A percentile compares a stretch with the other conserved stretches of the same genome.
phyloP scores from a whole-genome alignment of 2,888 invertebrate genomes.

The Conus canariensis region DNA sequence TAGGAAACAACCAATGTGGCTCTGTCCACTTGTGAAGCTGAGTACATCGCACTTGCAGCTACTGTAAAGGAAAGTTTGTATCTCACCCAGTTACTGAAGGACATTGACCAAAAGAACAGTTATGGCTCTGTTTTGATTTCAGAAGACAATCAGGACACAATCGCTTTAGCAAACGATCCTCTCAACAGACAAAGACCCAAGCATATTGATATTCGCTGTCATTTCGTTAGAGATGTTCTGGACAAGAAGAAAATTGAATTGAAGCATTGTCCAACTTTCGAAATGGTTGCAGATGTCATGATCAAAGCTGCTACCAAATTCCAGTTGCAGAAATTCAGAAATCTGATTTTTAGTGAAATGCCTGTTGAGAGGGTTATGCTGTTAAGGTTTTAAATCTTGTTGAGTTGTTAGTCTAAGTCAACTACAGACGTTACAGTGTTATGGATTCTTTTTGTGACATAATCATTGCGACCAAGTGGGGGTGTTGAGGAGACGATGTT shows the following conservation, averaged over 20 bases:
- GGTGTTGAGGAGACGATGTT: no score
- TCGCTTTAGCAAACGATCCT: slow-evolving; percentile 37
- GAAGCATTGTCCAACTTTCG: background rate
- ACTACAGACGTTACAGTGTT: no score
- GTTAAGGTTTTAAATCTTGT: no score
- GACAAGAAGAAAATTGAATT: background rate
- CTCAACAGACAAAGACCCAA: slow-evolving; percentile 25
- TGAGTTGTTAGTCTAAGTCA: no score
- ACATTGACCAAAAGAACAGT: background rate
- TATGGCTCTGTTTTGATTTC: background rate
- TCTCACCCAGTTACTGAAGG: slow-evolving; percentile 7
- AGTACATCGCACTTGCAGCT: slow-evolving; percentile 56
- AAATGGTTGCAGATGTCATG: slow-evolving; percentile 25
- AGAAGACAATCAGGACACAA: slow-evolving; percentile 56
- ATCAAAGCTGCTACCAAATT: slow-evolving; percentile 22
- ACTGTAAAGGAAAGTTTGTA: slow-evolving; percentile 52
- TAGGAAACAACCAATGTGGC: slow-evolving; percentile 54
- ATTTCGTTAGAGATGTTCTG: background rate
- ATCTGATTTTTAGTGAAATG: no score
- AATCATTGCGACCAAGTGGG: no score
- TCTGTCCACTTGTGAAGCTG: slow-evolving; percentile 57
- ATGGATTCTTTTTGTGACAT: no score
- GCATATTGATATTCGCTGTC: slow-evolving; percentile 9
- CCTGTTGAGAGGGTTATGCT: no score
- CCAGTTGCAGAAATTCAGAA: background rate